These are phyloP conservation scores for Colinus virginianus DNA, from an alignment of 2,113 vertebrate genomes.

Conservation along the genomic window DNA sequence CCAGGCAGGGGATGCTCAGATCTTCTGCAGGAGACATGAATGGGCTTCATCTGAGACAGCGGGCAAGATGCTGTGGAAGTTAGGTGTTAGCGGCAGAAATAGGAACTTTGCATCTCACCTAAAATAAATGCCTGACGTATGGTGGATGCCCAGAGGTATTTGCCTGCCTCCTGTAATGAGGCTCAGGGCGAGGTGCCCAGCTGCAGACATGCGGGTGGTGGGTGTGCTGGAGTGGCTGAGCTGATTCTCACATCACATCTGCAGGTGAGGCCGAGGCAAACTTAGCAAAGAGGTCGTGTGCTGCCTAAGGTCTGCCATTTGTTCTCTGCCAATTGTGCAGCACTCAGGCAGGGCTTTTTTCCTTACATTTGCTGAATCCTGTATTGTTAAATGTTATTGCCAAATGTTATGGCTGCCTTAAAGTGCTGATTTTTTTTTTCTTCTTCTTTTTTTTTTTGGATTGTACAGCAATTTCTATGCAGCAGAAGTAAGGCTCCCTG, in stretches of 20 bases:
- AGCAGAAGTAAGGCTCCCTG: neutral
- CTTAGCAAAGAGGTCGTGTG: neutral
- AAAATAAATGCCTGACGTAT: neutral
- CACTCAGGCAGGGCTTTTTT: neutral
- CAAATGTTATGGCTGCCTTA: neutral
- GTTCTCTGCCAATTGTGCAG: neutral
- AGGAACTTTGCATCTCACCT: neutral
- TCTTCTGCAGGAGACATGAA: neutral
- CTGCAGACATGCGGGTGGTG: neutral
- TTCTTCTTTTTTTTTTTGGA: neutral
- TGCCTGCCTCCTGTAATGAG: neutral
- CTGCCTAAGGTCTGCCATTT: neutral
- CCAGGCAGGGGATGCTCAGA: neutral
- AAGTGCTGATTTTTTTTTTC: neutral
- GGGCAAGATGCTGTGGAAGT: neutral
- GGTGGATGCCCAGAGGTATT: neutral
- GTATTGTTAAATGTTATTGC: conserved; percentile 3
- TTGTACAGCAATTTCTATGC: neutral
- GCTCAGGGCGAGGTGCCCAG: neutral
- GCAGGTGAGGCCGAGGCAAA: neutral
- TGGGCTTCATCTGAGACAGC: neutral
- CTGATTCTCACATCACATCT: neutral
- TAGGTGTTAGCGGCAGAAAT: neutral
- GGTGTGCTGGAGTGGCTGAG: neutral
- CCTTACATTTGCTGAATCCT: neutral